phyloP scores from a whole-genome alignment of 2,113 vertebrate species.

The Pica pica region DNA sequence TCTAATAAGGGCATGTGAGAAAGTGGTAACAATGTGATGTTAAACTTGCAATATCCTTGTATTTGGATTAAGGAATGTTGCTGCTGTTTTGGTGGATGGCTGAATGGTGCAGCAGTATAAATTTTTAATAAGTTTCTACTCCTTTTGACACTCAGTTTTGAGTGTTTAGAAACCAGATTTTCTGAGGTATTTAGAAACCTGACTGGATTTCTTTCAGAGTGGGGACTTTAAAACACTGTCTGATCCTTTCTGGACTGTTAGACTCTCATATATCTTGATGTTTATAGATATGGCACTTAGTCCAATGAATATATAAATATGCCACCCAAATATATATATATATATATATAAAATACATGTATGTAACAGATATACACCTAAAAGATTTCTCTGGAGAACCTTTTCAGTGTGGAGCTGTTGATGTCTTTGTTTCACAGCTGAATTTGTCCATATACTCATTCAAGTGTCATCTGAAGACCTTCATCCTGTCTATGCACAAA shows the following conservation, averaged over 20 bases:
- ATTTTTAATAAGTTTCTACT: not conserved
- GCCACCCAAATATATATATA: not conserved
- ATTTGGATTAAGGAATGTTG: not conserved
- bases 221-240: not conserved
- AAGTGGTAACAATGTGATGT: not conserved
- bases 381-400: not conserved
- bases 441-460: not conserved
- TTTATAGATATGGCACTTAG: not conserved
- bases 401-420: not conserved
- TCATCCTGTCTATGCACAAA: not conserved
- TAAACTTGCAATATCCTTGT: not conserved
- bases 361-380: not conserved
- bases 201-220: not conserved
- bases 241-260: not conserved
- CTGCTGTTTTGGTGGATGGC: not conserved
- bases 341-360: not conserved
- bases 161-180: not conserved
- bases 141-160: not conserved
- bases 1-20: not conserved
- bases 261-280: not conserved
- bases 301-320: not conserved
- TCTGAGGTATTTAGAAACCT: not conserved
- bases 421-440: not conserved
- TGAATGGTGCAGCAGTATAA: not conserved
- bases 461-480: not conserved